A percentile compares a stretch with the other conserved stretches of the same genome.
phyloP scores from a whole-genome alignment of 2,113 vertebrate genomes.

The Onychostruthus taczanowskii region DNA sequence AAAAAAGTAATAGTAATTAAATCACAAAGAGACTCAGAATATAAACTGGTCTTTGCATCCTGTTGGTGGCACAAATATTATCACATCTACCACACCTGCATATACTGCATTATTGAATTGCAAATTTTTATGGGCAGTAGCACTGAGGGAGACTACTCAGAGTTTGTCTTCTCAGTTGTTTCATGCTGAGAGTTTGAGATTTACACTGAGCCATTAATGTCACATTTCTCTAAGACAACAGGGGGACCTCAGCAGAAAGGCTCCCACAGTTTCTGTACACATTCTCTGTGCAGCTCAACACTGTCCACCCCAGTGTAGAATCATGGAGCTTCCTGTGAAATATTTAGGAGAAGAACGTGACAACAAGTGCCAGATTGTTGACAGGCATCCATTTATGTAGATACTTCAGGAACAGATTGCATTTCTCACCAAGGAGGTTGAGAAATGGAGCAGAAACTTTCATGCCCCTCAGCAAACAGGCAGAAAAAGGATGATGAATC shows the following conservation, averaged over 20 bases:
- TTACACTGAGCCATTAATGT: background rate
- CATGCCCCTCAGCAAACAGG: background rate
- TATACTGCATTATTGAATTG: background rate
- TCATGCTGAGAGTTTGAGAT: background rate
- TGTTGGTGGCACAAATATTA: background rate
- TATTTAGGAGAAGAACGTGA: background rate
- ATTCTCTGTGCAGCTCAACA: background rate
- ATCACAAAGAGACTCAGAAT: background rate
- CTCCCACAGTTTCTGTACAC: background rate
- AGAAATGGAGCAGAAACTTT: constrained; percentile 17
- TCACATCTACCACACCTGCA: background rate
- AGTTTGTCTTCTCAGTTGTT: background rate
- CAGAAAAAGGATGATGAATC: background rate
- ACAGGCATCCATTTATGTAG: constrained; percentile 5
- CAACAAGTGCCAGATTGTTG: background rate
- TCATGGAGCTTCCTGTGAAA: background rate
- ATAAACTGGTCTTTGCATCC: background rate
- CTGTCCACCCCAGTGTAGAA: background rate
- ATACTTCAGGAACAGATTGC: background rate
- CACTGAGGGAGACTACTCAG: background rate
- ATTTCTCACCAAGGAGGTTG: constrained; percentile 2
- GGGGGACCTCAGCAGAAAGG: background rate
- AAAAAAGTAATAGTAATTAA: background rate
- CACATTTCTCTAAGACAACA: background rate
- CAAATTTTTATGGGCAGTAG: background rate